Conservation (phyloP, 2,797 vertebrate genomes). For the Momotus momota region DNA sequence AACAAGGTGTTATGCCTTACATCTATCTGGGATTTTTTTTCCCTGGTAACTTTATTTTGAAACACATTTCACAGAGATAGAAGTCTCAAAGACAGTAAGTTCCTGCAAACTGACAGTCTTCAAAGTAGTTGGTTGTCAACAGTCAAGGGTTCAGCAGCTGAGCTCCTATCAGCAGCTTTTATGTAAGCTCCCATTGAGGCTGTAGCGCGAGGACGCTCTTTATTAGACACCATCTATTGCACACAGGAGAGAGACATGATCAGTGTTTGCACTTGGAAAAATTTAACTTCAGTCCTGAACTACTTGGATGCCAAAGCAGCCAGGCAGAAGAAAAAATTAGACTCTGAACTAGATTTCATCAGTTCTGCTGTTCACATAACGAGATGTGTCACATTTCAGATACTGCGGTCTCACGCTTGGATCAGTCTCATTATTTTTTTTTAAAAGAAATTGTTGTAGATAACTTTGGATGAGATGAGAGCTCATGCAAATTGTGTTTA, state of each 20-base stretch:
- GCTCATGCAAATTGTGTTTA: neutral
- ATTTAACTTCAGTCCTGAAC: neutral
- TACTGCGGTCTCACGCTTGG: neutral
- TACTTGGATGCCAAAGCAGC: neutral
- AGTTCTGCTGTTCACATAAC: neutral
- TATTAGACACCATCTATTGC: neutral
- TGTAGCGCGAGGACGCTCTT: neutral
- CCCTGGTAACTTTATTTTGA: neutral
- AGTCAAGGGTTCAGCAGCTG: neutral
- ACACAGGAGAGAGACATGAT: neutral
- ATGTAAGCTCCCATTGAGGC: fast-evolving
- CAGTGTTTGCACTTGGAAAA: neutral
- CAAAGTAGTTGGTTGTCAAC: neutral
- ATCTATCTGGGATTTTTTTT: neutral
- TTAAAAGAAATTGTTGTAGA: neutral
- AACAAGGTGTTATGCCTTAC: neutral
- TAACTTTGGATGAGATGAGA: neutral
- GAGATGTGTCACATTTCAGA: neutral
- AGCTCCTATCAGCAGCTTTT: neutral
- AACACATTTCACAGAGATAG: neutral
- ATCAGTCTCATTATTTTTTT: neutral
- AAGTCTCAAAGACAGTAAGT: neutral
- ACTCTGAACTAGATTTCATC: neutral
- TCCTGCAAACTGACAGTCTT: neutral
- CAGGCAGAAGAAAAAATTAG: neutral